These are phyloP conservation scores for Cirrhinus molitorella DNA, from an alignment of 2,797 vertebrate genomes.

Conservation along the genomic window DNA sequence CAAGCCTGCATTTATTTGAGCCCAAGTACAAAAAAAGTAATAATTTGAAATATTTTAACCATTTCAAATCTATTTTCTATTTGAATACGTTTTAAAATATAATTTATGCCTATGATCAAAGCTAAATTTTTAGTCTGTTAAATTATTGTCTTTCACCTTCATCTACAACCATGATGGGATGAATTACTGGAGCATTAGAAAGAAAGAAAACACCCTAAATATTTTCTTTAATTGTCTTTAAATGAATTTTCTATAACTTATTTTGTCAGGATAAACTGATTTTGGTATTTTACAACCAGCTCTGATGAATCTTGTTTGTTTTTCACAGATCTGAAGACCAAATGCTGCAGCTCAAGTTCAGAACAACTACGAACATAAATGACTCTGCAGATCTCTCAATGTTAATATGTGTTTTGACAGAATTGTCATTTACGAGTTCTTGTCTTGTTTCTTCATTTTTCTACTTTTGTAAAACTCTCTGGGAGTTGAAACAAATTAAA, in stretches of 20 bases:
- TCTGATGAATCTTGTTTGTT: conserved; percentile 7
- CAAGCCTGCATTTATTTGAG: too few relatives aligned
- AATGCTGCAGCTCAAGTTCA: conserved; percentile 25
- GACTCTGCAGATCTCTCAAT: conserved; percentile 32
- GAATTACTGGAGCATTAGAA: background rate
- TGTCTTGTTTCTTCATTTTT: conserved; percentile 56
- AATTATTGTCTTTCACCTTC: background rate
- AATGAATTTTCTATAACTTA: background rate
- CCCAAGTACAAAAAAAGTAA: too few relatives aligned
- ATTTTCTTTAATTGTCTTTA: background rate
- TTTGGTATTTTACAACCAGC: background rate
- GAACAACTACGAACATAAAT: background rate
- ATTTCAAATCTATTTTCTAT: too few relatives aligned
- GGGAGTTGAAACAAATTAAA: conserved; percentile 67
- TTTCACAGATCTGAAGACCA: conserved; percentile 48
- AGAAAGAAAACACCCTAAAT: background rate
- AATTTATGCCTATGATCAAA: too few relatives aligned
- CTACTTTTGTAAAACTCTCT: conserved; percentile 69
- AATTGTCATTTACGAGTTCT: conserved; percentile 44
- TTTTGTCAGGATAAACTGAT: background rate
- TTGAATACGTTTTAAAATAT: too few relatives aligned
- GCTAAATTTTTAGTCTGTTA: too few relatives aligned
- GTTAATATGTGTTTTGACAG: conserved; percentile 62
- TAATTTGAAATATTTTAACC: too few relatives aligned
- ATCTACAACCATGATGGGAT: background rate